phyloP scores from a whole-genome alignment of 2,113 vertebrate species.

The Empidonax alnorum region DNA sequence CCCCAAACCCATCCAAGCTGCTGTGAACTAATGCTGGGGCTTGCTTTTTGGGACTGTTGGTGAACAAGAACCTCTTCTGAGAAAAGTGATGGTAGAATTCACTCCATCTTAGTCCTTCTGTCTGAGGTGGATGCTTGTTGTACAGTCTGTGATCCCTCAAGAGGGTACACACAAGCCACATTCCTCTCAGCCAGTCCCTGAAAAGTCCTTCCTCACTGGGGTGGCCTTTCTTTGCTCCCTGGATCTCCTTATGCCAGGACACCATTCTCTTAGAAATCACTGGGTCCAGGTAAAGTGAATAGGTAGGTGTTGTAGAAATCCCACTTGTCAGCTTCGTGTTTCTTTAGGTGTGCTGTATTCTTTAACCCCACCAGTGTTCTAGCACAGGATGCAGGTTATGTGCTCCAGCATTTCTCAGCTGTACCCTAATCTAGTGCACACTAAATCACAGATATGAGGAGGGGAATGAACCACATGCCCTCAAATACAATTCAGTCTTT shows the following conservation, averaged over 20 bases:
- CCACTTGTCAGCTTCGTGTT: background rate
- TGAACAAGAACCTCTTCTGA: background rate
- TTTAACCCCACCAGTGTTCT: background rate
- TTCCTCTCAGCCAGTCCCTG: background rate
- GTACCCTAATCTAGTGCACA: background rate
- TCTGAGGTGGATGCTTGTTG: fast-evolving
- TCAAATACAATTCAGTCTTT: background rate
- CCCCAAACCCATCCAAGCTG: background rate
- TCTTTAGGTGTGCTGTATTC: background rate
- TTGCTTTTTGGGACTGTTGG: background rate
- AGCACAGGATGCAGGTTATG: background rate
- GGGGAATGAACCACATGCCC: background rate
- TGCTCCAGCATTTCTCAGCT: fast-evolving
- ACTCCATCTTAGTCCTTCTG: background rate
- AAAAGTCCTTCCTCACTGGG: background rate
- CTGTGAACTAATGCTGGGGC: background rate
- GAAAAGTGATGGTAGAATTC: background rate
- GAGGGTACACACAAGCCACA: too few relatives aligned
- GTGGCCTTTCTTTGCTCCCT: background rate
- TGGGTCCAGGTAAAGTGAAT: background rate
- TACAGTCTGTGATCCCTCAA: background rate
- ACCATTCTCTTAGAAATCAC: background rate
- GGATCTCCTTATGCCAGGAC: background rate
- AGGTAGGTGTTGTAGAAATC: background rate
- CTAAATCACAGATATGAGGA: background rate